Base-by-base conservation (phyloP, 2,888 invertebrate species). In the Tenthredo amoena region DNA sequence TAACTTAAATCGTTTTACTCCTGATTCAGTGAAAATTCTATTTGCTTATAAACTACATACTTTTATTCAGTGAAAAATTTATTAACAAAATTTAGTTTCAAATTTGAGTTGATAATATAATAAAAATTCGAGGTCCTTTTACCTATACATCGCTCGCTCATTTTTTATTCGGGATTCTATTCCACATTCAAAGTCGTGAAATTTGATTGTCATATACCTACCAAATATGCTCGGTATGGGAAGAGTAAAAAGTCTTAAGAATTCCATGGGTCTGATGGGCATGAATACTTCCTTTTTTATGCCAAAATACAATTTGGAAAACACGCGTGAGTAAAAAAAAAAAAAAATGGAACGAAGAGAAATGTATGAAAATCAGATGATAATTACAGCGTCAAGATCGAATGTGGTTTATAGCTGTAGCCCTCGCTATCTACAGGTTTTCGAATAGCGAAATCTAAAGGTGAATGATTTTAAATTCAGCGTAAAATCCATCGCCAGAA, bases 1-100 rank as follows among this genome's bases (percentile, higher is more conserved):
- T 74, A 74, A 74, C 72, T 74, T 74, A 74, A 18, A 74, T 43
- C 72, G 40, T 74, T 43, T 74, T 43, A 43, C 68, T 68, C 34
- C 34, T 34, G 34, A 6, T 18, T 68, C 18, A 15, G 34, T 71
- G 71, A 74, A 74, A 74, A 74, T 74, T 74, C 12, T 68, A 68
- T 68, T 68, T 43, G 72, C 72, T 74, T 43, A 4, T 21, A 40
- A 74, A 43, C 72, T 43, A 3, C n/a, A 31, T 31, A 34, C 1
- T 34, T 71, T 34, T 71, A 26, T 55, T n/a, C 6, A n/a, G 7
- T 6, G 1, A 50, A 50, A 55, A 55, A n/a, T 55, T n/a, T n/a
- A 18, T 18, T 18, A 68, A 31, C 65, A 68, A 68, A 12, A 26
- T 34, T 65, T 31, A 65, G 10, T 31, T 31, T 65, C 15, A 26